Evolutionary conservation across 2,888 invertebrate species (phyloP).

Genomic region (Leptopilina myrica): DNA sequence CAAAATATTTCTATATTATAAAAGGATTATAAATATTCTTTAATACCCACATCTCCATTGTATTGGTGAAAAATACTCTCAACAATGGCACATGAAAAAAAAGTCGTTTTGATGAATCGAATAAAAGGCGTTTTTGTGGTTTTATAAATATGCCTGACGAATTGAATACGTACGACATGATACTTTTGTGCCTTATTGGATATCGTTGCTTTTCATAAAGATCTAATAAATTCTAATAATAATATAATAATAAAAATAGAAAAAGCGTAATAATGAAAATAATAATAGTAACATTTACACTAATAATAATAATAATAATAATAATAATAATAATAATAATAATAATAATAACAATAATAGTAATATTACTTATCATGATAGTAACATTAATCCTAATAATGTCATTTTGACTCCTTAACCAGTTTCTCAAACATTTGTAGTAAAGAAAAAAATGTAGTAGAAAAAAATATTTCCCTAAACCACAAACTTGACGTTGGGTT

Average conservation of each 20-base stretch:
- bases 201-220: conserved; percentile 1
- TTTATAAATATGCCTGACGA: conserved; percentile 33
- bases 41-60: conserved; percentile 8
- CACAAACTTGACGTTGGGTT: conserved; percentile 5
- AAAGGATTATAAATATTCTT: background rate
- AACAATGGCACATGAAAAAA: conserved; percentile 3
- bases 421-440: background rate
- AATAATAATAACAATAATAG: no score
- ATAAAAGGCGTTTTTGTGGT: conserved; percentile 15
- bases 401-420: conserved; percentile 3
- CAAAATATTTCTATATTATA: no score
- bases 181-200: background rate
- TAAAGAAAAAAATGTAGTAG: background rate
- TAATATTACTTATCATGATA: no score
- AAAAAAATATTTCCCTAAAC: background rate
- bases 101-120: conserved; percentile 23
- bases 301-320: background rate
- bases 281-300: no score
- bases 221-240: conserved; percentile 33
- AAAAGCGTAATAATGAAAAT: no score
- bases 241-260: background rate
- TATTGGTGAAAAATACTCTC: background rate
- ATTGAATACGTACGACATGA: conserved; percentile 17
- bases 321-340: no score
- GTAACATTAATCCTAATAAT: background rate